A percentile compares a stretch with the other conserved stretches of the same genome.
Evolutionary conservation across 2,797 vertebrate genomes (phyloP).

Genomic region (Enteromius thamalakanensis): DNA sequence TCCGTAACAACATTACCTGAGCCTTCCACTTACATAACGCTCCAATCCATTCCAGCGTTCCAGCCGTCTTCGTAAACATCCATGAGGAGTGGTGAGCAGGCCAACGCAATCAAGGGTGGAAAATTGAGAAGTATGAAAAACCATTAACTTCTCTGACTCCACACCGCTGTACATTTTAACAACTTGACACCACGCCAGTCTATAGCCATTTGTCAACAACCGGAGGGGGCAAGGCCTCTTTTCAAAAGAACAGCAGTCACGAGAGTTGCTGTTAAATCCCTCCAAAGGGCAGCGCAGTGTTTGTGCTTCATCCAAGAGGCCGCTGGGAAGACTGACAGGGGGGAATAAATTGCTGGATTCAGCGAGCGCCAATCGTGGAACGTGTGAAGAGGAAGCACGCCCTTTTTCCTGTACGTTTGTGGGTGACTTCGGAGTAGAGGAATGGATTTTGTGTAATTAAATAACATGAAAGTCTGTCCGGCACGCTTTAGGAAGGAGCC

Average conservation of each 20-base stretch:
- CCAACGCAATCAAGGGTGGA: conserved; percentile 52
- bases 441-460: conserved; percentile 38
- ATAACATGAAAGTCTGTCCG: conserved; percentile 38
- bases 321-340: conserved; percentile 43
- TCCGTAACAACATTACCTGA: conserved; percentile 35
- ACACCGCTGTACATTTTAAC: conserved; percentile 55
- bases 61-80: conserved; percentile 36
- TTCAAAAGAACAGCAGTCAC: conserved; percentile 54
- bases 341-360: conserved; percentile 59
- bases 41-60: conserved; percentile 14
- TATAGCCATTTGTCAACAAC: conserved; percentile 60
- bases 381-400: conserved; percentile 11
- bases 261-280: conserved; percentile 53
- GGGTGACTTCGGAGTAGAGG: neutral
- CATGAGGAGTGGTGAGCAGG: conserved; percentile 50
- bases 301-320: conserved; percentile 50
- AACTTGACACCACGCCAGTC: conserved; percentile 59
- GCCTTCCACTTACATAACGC: conserved; percentile 31
- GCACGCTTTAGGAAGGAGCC: conserved; percentile 25
- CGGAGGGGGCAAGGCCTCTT: conserved; percentile 52
- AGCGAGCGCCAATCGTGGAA: conserved; percentile 49
- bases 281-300: conserved; percentile 52
- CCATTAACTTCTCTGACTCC: conserved; percentile 60
- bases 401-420: neutral
- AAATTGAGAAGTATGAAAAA: conserved; percentile 59